Evolutionary conservation across 2,888 invertebrate genomes (phyloP).

Genomic region (Listrodromus nycthemerus): DNA sequence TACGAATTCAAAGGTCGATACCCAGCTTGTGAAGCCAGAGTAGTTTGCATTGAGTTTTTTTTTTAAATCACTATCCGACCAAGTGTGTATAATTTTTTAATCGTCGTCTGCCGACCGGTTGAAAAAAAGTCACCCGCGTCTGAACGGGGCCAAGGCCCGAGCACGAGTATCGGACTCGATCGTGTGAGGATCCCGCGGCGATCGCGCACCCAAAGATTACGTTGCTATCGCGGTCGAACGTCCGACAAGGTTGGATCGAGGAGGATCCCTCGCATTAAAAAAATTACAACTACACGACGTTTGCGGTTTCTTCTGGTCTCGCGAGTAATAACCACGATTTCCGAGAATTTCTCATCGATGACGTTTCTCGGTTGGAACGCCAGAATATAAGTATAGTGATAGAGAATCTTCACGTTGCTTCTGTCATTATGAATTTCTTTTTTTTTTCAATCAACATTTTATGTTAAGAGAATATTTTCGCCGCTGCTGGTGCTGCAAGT

Average conservation of each 20-base stretch:
- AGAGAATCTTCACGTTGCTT: neutral
- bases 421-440: neutral
- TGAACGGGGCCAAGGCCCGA: slow-evolving; percentile 53
- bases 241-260: slow-evolving; percentile 10
- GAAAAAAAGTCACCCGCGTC: neutral
- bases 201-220: neutral
- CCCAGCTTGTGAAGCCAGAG: neutral
- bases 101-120: neutral
- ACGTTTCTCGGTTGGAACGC: slow-evolving; percentile 17
- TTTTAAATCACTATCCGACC: neutral
- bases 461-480: neutral
- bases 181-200: slow-evolving; percentile 1
- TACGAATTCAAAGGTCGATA: neutral
- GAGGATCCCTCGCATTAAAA: neutral
- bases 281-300: slow-evolving; percentile 7
- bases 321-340: slow-evolving; percentile 12
- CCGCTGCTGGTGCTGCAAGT: no score
- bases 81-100: neutral
- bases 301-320: neutral
- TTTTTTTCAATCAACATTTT: neutral
- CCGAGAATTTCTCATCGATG: slow-evolving; percentile 21
- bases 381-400: neutral
- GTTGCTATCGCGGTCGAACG: neutral
- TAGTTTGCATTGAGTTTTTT: slow-evolving; percentile 19
- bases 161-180: slow-evolving; percentile 1